Conservation (phyloP, 2,797 vertebrate species). For the Clarias fuscus region DNA sequence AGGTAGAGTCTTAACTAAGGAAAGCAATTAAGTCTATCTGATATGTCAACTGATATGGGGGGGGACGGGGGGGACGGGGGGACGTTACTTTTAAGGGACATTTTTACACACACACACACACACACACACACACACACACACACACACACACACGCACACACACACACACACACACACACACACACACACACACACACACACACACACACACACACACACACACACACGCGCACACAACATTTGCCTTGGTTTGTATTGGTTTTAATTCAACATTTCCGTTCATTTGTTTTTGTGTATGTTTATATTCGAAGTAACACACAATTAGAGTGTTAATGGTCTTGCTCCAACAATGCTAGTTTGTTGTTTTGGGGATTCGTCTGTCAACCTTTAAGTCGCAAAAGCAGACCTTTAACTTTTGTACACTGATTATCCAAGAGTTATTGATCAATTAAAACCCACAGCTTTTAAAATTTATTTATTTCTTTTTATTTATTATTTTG, state of each 20-base stretch:
- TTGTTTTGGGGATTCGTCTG: not conserved
- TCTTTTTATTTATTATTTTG: no score
- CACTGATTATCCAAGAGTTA: not conserved
- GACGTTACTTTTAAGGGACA: constrained; percentile 48
- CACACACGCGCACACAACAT: no score
- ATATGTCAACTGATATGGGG: constrained; percentile 48
- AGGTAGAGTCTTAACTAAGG: constrained; percentile 48
- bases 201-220: no score
- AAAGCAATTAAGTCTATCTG: constrained; percentile 46
- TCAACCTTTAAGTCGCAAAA: not conserved
- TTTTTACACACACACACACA: no score
- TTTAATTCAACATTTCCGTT: not conserved
- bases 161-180: no score
- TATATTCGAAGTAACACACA: no score
- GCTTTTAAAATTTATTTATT: no score
- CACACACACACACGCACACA: no score
- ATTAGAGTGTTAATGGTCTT: not conserved
- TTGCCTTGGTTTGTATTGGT: not conserved
- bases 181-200: no score
- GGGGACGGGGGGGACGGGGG: constrained; percentile 33
- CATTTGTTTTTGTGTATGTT: not conserved
- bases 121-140: no score
- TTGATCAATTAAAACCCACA: no score
- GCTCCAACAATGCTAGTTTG: not conserved
- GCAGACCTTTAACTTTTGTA: not conserved